Evolutionary conservation across 2,797 vertebrate species (phyloP), one percentile per base, ranked within the genome.

Genomic region (Micromesistius poutassou): DNA sequence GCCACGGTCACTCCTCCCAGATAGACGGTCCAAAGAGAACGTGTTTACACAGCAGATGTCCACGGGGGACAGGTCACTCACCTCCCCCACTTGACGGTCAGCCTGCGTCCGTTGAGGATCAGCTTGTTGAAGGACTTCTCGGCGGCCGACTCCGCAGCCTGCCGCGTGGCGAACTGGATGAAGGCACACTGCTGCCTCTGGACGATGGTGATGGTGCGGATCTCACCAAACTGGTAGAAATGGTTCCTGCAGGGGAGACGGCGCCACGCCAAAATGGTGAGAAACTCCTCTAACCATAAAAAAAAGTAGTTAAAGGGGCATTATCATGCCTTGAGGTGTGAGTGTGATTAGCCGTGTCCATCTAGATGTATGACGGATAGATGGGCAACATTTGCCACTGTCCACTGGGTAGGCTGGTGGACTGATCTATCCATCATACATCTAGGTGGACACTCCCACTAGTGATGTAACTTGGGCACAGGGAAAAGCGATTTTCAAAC

Each of bases 61-160:
- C 1, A n/a, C 22, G 2, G 2, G 22, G 55, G 22, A 19, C 0
- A 30, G n/a, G 4, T 2, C 68, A 78, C 93, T 93, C 85, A 98
- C 98, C 98, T 96, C 91, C 98, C 97, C 98, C 98, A 99, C 74
- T 99, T 99, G 83, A 99, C 97, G 0, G 98, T 99, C 78, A 99
- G 97, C 74, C 98, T 94, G 30, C 96, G 95, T 16, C 98, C 98
- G 0, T 98, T 98, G 85, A 99, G 95, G 73, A 99, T 99, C 76
- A 99, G 95, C 80, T 99, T 99, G 89, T 98, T 99, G 89, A 99
- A 99, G 76, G 97, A 99, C 87, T 99, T 99, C 92, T 99, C 98
- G 0, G 98, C 97, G 3, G 98, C 98, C 74, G 93, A 95, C 82
- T 99, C 98, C 0, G 98, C 96, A 2, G 97, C 89, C 79, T 96